Evolutionary conservation across 2,113 vertebrate genomes (phyloP).

Genomic region (Bos indicus): DNA sequence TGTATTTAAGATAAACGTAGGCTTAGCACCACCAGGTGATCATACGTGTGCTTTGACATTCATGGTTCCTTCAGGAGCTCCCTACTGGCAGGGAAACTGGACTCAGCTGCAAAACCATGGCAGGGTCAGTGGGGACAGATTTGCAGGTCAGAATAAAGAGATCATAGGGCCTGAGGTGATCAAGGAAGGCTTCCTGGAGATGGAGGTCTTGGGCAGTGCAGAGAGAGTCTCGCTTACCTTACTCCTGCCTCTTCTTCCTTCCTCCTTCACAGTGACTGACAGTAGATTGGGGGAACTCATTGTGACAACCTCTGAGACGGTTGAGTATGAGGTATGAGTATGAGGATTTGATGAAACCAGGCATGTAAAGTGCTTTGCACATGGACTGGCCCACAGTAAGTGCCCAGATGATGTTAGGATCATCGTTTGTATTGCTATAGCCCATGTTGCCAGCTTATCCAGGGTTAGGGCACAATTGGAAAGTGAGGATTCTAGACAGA

Average conservation of each 20-base stretch:
- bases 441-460: too few species aligned
- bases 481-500: not conserved
- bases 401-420: too few species aligned
- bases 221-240: accelerated
- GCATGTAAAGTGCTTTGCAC: accelerated
- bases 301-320: accelerated
- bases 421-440: not conserved
- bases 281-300: not conserved
- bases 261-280: not conserved
- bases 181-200: not conserved
- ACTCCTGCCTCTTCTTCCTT: too few species aligned
- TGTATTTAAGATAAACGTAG: not conserved
- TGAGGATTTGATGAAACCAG: not conserved
- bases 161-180: not conserved
- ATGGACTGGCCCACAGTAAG: accelerated
- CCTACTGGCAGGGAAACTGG: not conserved
- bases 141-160: not conserved
- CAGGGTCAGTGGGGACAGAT: not conserved
- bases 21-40: not conserved
- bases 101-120: not conserved
- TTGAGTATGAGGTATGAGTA: not conserved
- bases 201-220: not conserved
- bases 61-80: not conserved
- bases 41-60: not conserved
- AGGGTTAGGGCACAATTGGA: not conserved